Conservation (phyloP, 2,797 vertebrate genomes). For the Pygocentrus nattereri region DNA sequence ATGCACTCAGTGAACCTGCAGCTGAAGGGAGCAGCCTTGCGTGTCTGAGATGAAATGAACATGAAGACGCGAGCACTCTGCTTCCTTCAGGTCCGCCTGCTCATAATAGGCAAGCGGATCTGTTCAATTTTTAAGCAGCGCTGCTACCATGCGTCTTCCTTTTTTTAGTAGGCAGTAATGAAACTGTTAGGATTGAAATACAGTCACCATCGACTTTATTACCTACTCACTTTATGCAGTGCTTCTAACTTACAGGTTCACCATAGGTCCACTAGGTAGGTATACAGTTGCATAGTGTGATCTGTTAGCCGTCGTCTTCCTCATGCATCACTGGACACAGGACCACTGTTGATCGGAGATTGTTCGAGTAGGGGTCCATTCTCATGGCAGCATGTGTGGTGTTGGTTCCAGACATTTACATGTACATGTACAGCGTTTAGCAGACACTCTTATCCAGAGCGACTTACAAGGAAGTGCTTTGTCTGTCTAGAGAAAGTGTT, state of each 20-base stretch:
- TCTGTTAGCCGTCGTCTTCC: background rate
- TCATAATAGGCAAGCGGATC: slow-evolving; percentile 21
- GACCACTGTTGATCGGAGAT: background rate
- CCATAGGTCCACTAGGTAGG: background rate
- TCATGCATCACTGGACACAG: background rate
- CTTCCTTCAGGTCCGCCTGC: slow-evolving; percentile 12
- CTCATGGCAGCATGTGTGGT: background rate
- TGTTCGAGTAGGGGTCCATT: background rate
- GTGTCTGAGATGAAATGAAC: slow-evolving; percentile 50
- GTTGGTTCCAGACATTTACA: too few species aligned
- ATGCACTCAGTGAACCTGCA: slow-evolving; percentile 50
- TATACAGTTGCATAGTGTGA: background rate
- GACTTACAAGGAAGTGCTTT: too few species aligned
- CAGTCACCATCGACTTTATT: background rate
- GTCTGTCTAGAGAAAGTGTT: too few species aligned
- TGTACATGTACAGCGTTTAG: too few species aligned
- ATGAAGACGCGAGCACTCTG: slow-evolving; percentile 27
- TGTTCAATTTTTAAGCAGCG: slow-evolving; percentile 25
- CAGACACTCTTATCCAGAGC: too few species aligned
- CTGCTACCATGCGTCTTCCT: slow-evolving; percentile 4
- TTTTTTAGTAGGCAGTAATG: slow-evolving; percentile 24
- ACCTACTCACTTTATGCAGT: background rate
- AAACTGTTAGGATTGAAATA: slow-evolving; percentile 26
- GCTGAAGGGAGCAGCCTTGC: slow-evolving; percentile 67
- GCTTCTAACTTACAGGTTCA: background rate